Evolutionary conservation across 1,140 invertebrate genomes (phyloP), one percentile per base, ranked within the genome.

Genomic region (Drosophila teissieri): DNA sequence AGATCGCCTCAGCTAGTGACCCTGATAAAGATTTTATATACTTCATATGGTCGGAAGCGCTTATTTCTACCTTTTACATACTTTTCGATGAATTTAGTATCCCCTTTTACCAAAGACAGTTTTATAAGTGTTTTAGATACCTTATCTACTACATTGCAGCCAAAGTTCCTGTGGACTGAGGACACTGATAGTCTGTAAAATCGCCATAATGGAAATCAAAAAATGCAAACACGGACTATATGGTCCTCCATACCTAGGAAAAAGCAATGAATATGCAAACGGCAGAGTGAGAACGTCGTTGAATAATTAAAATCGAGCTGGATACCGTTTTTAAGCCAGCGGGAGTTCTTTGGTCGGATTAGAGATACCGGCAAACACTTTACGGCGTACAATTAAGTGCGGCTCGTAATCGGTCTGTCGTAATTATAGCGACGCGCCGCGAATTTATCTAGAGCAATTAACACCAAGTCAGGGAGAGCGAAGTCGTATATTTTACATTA

Each of bases 391-490:
- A 83, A 88, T 88, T 86, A 86, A 86, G 65, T 79, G 80, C 69
- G 69, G 34, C 51, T 63, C 84, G 74, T 86, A 86, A 86, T 86
- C 83, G 88, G 83, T 86, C 79, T 78, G 80, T 83, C 84, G 83
- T 89, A 86, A 86, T 86, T 86, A 88, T 86, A 84, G 83, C 84
- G 80, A 73, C 73, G 64, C 79, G 70, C 79, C 68, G 68, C 73
- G 60, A 88, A 86, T 86, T 86, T 86, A 86, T 86, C 83, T 86
- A 65, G 53, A 67, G 83, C 83, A 86, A 86, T 86, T 86, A 86
- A 80, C 83, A 84, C 75, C 54, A 55, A 62, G 82, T 62, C 60
- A 42, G 48, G 22, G 17, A 48, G 52, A 15, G 17, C 42, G 15
- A 36, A 68, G 40, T 79, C 75, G 55, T 79, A 89, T 86, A 88